Conservation (phyloP, 2,888 invertebrate genomes). For the Agrypnus murinus region DNA sequence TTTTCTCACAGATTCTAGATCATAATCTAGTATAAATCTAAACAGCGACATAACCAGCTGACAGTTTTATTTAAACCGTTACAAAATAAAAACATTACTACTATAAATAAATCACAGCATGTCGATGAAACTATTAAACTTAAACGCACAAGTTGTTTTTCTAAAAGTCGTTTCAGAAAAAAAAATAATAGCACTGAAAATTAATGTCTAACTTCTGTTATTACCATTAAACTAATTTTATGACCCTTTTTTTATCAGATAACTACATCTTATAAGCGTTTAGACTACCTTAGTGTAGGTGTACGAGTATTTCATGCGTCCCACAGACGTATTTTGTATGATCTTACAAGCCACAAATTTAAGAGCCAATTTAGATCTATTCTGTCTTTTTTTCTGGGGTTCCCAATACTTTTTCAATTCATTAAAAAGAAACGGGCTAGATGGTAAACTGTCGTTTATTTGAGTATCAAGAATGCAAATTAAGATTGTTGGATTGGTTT, state of each 20-base stretch:
- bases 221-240: constrained; percentile 23
- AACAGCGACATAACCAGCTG: constrained; percentile 2
- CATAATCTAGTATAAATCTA: constrained; percentile 16
- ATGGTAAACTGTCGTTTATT: background rate
- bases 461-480: constrained; percentile 2
- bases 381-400: background rate
- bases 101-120: constrained; percentile 4
- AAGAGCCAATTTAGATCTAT: background rate
- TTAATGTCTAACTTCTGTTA: constrained; percentile 11
- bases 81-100: background rate
- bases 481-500: background rate
- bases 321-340: background rate
- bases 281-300: constrained; percentile 16
- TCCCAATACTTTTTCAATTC: too few species aligned
- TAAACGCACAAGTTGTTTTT: constrained; percentile 9
- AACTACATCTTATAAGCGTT: constrained; percentile 20
- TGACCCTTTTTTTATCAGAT: constrained; percentile 18
- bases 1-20: constrained; percentile 14
- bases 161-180: background rate
- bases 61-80: constrained; percentile 16
- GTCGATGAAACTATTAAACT: background rate
- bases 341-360: constrained; percentile 12
- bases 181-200: constrained; percentile 10
- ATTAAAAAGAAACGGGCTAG: background rate
- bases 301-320: background rate